Conservation (phyloP, 1,140 invertebrate genomes). For the Atta texana region DNA sequence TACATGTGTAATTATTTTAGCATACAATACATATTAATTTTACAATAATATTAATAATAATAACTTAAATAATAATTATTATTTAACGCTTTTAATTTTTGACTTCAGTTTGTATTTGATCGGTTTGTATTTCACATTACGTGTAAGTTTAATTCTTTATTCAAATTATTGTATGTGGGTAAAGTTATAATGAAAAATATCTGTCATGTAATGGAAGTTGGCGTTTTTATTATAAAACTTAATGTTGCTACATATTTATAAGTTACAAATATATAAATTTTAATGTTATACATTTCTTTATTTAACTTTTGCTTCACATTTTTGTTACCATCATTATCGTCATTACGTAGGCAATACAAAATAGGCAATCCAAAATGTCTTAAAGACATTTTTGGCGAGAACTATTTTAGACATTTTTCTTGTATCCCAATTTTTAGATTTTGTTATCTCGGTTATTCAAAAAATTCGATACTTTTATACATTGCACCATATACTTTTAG, state of each 20-base stretch:
- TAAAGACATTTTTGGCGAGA: too few species aligned
- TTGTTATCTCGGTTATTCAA: too few species aligned
- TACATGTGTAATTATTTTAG: not conserved
- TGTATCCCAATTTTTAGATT: too few species aligned
- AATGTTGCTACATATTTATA: not conserved
- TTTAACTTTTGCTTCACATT: not conserved
- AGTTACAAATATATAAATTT: not conserved
- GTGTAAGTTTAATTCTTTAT: not conserved
- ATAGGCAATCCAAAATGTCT: too few species aligned
- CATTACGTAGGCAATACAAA: too few species aligned
- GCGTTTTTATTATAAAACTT: not conserved
- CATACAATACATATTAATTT: not conserved
- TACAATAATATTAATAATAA: not conserved
- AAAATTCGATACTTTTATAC: not conserved
- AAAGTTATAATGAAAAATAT: not conserved
- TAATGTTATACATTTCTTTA: not conserved
- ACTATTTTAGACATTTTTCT: too few species aligned
- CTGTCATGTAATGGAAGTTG: not conserved
- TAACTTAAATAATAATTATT: not conserved
- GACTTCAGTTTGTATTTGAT: not conserved
- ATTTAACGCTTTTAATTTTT: slow-evolving; percentile 2
- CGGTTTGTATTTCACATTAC: not conserved
- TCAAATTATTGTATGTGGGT: too few species aligned
- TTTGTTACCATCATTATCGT: not conserved
- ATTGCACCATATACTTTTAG: not conserved